Evolutionary conservation across 2,113 vertebrate species (phyloP), one percentile per base, ranked within the genome.

Genomic region (Oriolus oriolus): DNA sequence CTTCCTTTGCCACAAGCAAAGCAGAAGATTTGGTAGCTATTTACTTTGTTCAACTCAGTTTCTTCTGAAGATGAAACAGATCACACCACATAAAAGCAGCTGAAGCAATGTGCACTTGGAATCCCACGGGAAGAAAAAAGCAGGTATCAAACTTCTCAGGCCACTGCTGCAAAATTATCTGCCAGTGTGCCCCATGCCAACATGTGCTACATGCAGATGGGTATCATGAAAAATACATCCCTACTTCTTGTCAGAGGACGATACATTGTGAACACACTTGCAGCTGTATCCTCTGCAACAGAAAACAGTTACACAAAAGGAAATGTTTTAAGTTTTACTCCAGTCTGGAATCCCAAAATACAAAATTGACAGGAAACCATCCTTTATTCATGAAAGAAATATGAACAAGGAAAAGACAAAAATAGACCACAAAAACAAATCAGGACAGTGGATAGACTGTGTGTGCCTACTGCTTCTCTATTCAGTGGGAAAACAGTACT

Each of bases 231-330:
- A 42, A 15, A 77, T 2, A 61, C 9, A 69, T 21, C 1, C 31
- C 12, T 50, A 6, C 37, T 41, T 19, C 31, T 13, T 28, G 7
- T 44, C 64, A 73, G 33, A 4, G 19, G 11, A 59, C 54, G 30
- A 39, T 11, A 30, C 0, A n/a, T 16, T 39, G 22, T 3, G 4
- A 42, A 61, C 7, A 47, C 3, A 37, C 37, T 13, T 9, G 10
- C 5, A 35, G 20, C 41, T 70, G 28, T 7, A 83, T 9, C 19
- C 57, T 37, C 47, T 47, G 8, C 31, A 53, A 53, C 18, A 84
- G 6, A 24, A 76, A 59, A 35, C 61, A 56, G 9, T 35, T 83
- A 70, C 5, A 39, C 31, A 66, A 61, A 44, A 71, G 2, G 5
- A 89, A n/a, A 47, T 6, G 1, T 1, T 45, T 19, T 50, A 9